Conservation (phyloP, 2,888 invertebrate species). For the Drosophila ustulata region DNA sequence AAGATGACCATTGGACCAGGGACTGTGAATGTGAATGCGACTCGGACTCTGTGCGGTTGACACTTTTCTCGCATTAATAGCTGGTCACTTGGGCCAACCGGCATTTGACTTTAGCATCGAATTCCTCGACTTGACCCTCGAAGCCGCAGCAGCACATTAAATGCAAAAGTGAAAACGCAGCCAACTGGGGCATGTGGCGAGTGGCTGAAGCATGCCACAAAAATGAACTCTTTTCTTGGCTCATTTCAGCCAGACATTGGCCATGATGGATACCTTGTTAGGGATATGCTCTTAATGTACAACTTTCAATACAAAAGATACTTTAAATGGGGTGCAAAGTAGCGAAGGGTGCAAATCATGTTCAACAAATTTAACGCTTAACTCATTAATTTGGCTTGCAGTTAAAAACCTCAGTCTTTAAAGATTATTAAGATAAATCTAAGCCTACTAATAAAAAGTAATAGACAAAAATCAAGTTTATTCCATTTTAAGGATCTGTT, state of each 20-base stretch:
- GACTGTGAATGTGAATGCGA: not conserved
- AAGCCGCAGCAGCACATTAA: constrained; percentile 80
- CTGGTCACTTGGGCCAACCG: constrained; percentile 47
- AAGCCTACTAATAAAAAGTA: too few relatives aligned
- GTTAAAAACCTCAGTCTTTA: too few relatives aligned
- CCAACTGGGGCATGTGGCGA: constrained; percentile 28
- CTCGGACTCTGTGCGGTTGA: constrained; percentile 70
- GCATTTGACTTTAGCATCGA: constrained; percentile 60
- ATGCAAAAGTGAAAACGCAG: constrained; percentile 68
- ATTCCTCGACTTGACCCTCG: constrained; percentile 76
- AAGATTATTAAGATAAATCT: too few relatives aligned
- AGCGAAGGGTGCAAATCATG: not conserved
- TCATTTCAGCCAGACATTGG: constrained; percentile 34
- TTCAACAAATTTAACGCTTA: not conserved
- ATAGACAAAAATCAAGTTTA: too few relatives aligned
- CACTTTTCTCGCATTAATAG: constrained; percentile 78
- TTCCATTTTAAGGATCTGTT: too few relatives aligned
- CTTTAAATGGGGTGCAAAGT: not conserved
- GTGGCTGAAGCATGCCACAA: constrained; percentile 42
- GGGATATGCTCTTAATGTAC: constrained; percentile 4
- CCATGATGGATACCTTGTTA: constrained; percentile 39
- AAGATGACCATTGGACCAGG: constrained; percentile 75
- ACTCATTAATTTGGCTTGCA: too few relatives aligned
- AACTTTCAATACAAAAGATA: not conserved
- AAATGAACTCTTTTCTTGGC: constrained; percentile 45